Evolutionary conservation across 2,888 invertebrate species (phyloP).

Genomic region (Diadegma fenestrale): DNA sequence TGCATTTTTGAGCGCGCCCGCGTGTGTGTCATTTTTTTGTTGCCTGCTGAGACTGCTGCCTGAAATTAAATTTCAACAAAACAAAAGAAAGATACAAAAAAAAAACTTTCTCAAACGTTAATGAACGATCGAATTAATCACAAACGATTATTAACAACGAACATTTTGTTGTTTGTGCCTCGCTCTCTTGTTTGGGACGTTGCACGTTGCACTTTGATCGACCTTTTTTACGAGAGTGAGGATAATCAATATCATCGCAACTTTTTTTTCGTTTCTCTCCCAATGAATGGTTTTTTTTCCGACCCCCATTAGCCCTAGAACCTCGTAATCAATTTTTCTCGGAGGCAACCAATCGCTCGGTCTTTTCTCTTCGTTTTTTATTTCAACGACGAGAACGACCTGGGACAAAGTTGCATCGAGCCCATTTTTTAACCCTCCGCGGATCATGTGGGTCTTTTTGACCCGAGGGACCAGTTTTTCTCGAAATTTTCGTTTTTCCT

Average conservation of each 20-base stretch:
- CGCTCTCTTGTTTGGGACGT: slow-evolving; percentile 47
- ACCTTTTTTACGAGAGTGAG: slow-evolving; percentile 24
- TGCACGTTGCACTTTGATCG: slow-evolving; percentile 56
- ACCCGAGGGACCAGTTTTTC: too few relatives aligned
- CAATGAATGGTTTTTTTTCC: not conserved
- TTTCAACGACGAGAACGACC: too few relatives aligned
- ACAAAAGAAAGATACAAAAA: slow-evolving; percentile 5
- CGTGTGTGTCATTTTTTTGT: slow-evolving; percentile 74
- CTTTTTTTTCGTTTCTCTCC: not conserved
- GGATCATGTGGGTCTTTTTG: too few relatives aligned
- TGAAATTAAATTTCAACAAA: slow-evolving; percentile 68
- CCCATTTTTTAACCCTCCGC: too few relatives aligned
- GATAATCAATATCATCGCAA: not conserved
- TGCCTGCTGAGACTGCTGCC: slow-evolving; percentile 81
- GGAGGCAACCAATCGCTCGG: not conserved
- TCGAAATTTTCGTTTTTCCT: too few relatives aligned
- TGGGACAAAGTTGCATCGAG: too few relatives aligned
- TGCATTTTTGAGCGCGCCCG: slow-evolving; percentile 72
- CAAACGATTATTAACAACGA: slow-evolving; percentile 46
- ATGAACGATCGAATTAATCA: slow-evolving; percentile 32
- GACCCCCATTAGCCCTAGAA: not conserved
- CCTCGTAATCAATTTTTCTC: not conserved
- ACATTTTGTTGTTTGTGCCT: slow-evolving; percentile 50
- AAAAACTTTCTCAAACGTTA: not conserved
- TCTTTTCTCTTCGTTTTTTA: not conserved